phyloP scores from a whole-genome alignment of 37 sponge, comb jelly and placozoan species.

The Chondrilla cf. caribensis region DNA sequence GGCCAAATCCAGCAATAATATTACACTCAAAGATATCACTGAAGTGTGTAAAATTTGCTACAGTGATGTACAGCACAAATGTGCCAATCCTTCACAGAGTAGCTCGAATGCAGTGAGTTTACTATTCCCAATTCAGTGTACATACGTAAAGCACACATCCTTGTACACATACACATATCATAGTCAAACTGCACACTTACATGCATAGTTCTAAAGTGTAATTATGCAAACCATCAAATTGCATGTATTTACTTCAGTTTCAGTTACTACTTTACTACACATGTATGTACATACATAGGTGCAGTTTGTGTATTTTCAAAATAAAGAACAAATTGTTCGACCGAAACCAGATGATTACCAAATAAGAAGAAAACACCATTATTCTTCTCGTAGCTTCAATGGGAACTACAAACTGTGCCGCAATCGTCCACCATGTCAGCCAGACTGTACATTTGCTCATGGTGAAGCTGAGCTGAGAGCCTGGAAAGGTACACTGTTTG shows the following conservation, averaged over 20 bases:
- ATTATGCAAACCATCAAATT: too few species aligned
- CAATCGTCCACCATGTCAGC: not conserved
- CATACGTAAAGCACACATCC: too few species aligned
- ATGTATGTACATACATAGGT: not conserved
- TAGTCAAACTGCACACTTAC: too few species aligned
- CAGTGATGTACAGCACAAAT: not conserved
- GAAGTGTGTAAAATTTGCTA: conserved; percentile 7
- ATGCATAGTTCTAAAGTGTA: too few species aligned
- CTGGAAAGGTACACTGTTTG: conserved; percentile 13
- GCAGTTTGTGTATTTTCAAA: not conserved
- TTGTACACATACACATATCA: too few species aligned
- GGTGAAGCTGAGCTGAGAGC: not conserved
- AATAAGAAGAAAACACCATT: not conserved
- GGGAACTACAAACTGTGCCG: conserved; percentile 10
- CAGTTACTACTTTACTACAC: too few species aligned
- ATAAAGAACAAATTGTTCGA: not conserved
- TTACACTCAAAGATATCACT: not conserved
- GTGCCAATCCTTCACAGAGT: not conserved
- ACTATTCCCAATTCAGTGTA: too few species aligned
- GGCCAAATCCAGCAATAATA: not conserved
- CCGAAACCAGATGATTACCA: not conserved
- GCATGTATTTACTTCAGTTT: too few species aligned
- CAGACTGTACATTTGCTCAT: conserved; percentile 22
- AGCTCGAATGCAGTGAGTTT: too few species aligned
- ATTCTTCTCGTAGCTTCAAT: not conserved